Conservation (phyloP, 2,888 invertebrate species). For the Acanthopleura granulata region DNA sequence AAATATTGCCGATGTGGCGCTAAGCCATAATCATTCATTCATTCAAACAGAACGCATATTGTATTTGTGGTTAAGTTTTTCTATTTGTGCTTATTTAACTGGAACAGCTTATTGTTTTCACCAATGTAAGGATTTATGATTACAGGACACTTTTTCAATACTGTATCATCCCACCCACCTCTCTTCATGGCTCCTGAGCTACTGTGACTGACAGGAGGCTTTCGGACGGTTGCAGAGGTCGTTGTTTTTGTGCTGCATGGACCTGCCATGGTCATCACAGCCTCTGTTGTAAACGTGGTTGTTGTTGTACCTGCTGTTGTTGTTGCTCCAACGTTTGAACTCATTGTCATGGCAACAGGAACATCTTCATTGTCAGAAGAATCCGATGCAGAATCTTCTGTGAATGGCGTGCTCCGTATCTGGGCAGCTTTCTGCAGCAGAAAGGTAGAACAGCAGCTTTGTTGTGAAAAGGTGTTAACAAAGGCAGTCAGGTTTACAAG, state of each 20-base stretch:
- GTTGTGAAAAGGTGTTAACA: too few species aligned
- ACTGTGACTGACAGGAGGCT: slow-evolving; percentile 54
- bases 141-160: too few species aligned
- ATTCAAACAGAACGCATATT: too few species aligned
- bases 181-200: slow-evolving; percentile 66
- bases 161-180: slow-evolving; percentile 39
- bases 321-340: background rate
- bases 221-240: slow-evolving; percentile 57
- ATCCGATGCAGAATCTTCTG: slow-evolving; percentile 90
- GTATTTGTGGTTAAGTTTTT: too few species aligned
- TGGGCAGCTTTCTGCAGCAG: slow-evolving; percentile 85
- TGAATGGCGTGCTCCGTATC: slow-evolving; percentile 95
- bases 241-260: slow-evolving; percentile 22
- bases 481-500: too few species aligned
- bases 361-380: slow-evolving; percentile 89
- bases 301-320: slow-evolving; percentile 23
- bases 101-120: too few species aligned
- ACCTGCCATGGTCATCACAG: slow-evolving; percentile 33
- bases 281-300: slow-evolving; percentile 25
- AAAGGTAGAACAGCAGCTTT: slow-evolving; percentile 9
- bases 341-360: slow-evolving; percentile 1
- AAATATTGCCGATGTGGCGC: too few species aligned
- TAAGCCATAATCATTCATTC: too few species aligned
- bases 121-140: too few species aligned
- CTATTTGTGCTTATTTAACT: too few species aligned